Evolutionary conservation across 2,888 invertebrate species (phyloP), one percentile per base, ranked within the genome.

Genomic region (Malthinus seriepunctatus): DNA sequence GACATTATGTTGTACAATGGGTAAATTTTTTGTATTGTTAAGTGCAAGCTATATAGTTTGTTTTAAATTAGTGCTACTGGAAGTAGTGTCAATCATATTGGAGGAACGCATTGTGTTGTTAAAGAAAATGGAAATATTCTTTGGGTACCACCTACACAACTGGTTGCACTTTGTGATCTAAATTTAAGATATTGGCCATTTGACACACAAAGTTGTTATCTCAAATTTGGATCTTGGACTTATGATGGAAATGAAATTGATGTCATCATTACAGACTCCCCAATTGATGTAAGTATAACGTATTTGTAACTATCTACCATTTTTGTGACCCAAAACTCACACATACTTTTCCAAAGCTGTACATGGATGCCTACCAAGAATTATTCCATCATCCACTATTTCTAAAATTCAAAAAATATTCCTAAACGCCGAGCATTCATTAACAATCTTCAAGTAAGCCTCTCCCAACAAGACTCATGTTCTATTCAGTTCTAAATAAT

Each of bases 181-280:
- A 84, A 92, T 71, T 80, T 93, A 50, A 77, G 81, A 10, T 79
- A 82, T 60, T 93, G 93, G 93, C 93, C 93, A 0, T 84, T 81
- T 45, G 93, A 93, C 75, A 78, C 78, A 5, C 93, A 93, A 73
- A 76, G 73, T 0, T 90, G 89, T 68, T 70, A 74, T 39, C 77
- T 93, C 58, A 84, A 83, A 69, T 84, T 93, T 60, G 91, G 90
- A 1, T 91, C 92, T 0, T 88, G 91, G 85, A 85, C 86, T 0
- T 84, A 87, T 71, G 81, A 81, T 51, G 83, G 83, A 0, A 82
- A 86, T 15, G 83, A 87, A 66, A 78, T 89, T 7, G 81, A 84
- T 62, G 65, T 85, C 9, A 70, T 70, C 8, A 8, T 56, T 37
- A 9, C 15, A 11, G 42, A 56, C 8, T 6, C 37, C 1, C 32